Evolutionary conservation across 2,113 vertebrate species (phyloP).

Genomic region (Grallaria varia): DNA sequence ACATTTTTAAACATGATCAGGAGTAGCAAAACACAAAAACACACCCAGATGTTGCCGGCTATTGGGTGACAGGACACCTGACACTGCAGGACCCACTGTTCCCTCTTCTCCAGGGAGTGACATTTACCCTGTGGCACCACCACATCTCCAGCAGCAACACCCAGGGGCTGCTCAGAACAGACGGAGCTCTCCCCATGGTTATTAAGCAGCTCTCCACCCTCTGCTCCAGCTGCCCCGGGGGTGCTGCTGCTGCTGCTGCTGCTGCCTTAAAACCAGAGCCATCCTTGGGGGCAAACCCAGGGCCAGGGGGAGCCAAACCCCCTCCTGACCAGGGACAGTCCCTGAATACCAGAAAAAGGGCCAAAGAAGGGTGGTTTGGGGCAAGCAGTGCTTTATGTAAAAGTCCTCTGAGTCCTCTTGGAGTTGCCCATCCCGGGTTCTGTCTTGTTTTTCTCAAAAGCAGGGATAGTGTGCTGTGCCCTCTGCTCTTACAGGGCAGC

Average conservation of each 20-base stretch:
- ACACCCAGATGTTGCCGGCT: conserved; percentile 59
- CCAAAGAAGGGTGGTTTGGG: background rate
- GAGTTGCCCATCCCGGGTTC: background rate
- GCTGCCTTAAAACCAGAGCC: background rate
- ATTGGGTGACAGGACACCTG: conserved; percentile 35
- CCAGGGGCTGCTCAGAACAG: conserved; percentile 44
- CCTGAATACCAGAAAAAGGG: background rate
- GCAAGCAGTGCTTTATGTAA: rapidly evolving
- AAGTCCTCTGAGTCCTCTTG: background rate
- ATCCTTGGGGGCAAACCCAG: background rate
- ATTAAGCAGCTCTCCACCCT: conserved; percentile 12
- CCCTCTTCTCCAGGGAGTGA: conserved; percentile 28
- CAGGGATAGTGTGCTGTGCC: background rate
- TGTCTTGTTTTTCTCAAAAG: background rate
- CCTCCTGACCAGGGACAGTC: background rate
- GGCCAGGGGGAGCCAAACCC: background rate
- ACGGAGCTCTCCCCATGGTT: background rate
- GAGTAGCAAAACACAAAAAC: conserved; percentile 60
- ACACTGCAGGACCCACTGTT: conserved; percentile 42
- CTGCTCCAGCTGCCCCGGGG: background rate
- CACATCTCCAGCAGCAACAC: background rate
- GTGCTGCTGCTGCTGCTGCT: background rate
- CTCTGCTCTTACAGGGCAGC: background rate
- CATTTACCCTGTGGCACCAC: conserved; percentile 35
- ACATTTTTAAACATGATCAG: background rate